Conservation (phyloP, 2,797 vertebrate genomes). For the Enteromius mattozi region DNA sequence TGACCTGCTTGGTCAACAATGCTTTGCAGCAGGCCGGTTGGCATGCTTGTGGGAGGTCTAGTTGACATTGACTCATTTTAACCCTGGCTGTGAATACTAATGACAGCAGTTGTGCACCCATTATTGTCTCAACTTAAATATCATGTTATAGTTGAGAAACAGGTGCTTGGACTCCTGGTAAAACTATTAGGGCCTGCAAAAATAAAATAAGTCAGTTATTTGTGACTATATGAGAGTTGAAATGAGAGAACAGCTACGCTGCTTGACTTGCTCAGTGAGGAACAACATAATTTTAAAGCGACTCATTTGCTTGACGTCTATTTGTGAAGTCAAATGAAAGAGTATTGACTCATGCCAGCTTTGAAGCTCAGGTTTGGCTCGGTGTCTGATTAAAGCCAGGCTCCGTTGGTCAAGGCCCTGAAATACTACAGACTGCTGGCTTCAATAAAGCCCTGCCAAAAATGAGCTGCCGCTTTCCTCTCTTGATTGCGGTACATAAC, state of each 20-base stretch:
- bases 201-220: background rate
- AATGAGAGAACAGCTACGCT: background rate
- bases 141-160: conserved; percentile 26
- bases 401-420: conserved; percentile 33
- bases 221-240: background rate
- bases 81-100: conserved; percentile 29
- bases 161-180: conserved; percentile 29
- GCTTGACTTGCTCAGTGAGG: background rate
- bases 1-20: conserved; percentile 22
- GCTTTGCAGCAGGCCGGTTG: background rate
- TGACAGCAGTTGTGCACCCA: conserved; percentile 29
- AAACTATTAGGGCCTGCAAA: conserved; percentile 13
- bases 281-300: conserved; percentile 14
- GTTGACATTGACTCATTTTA: conserved; percentile 36
- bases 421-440: conserved; percentile 38
- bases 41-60: conserved; percentile 41
- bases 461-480: conserved; percentile 29
- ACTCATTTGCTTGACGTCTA: conserved; percentile 7
- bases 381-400: conserved; percentile 51
- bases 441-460: conserved; percentile 38
- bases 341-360: conserved; percentile 33
- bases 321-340: conserved; percentile 48
- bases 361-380: conserved; percentile 49
- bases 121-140: conserved; percentile 42
- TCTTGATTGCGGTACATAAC: conserved; percentile 31